phyloP scores from a whole-genome alignment of 2,113 vertebrate genomes.

The Aepyceros melampus region DNA sequence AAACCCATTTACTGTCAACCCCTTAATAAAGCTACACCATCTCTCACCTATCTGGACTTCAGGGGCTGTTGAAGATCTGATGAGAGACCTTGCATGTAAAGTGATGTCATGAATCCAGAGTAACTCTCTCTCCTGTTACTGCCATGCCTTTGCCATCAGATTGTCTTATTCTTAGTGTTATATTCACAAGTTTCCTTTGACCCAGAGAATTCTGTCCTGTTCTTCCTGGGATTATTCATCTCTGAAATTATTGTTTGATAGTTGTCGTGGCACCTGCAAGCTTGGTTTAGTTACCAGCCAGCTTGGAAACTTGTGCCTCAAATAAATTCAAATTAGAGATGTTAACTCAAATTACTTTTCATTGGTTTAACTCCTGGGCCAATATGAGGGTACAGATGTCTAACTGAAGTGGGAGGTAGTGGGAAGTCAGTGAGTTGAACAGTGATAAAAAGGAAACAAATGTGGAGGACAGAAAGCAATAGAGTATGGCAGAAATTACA shows the following conservation, averaged over 20 bases:
- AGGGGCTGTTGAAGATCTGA: background rate
- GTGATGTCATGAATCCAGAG: fast-evolving
- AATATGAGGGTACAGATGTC: background rate
- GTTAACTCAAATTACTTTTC: background rate
- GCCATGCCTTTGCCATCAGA: background rate
- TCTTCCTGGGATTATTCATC: background rate
- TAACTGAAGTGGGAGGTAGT: background rate
- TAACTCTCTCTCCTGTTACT: fast-evolving
- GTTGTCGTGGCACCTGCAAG: background rate
- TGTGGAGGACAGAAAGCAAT: background rate
- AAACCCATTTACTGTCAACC: no score
- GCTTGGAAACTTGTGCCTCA: background rate
- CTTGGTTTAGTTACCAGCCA: background rate
- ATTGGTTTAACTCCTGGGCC: background rate
- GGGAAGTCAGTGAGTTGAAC: background rate
- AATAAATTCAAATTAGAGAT: background rate
- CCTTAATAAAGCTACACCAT: fast-evolving
- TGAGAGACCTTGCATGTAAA: fast-evolving
- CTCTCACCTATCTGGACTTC: background rate
- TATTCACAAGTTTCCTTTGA: background rate
- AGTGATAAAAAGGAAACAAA: background rate
- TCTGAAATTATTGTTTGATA: background rate
- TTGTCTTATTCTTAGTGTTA: no score
- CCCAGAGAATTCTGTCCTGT: background rate
- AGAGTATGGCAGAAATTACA: background rate